Evolutionary conservation across 2,113 vertebrate genomes (phyloP).

Genomic region (Notarius quadriscutis): DNA sequence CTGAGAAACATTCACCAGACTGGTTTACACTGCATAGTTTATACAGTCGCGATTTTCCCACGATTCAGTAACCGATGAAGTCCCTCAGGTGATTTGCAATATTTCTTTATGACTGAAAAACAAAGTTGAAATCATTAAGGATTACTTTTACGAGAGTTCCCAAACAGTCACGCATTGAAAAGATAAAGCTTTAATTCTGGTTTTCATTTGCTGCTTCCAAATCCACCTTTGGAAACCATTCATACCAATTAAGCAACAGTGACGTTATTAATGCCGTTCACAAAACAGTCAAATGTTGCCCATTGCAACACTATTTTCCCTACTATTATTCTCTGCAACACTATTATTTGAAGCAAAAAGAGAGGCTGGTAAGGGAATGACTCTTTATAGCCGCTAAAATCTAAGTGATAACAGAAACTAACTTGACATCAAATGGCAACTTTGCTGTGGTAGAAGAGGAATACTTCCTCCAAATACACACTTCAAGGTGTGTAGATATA

Average conservation of each 20-base stretch:
- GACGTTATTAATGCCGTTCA: background rate
- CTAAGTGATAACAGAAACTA: background rate
- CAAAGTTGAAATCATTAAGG: background rate
- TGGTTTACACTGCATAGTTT: background rate
- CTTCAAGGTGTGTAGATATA: background rate
- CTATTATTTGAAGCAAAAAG: background rate
- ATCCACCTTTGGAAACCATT: background rate
- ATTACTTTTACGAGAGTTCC: background rate
- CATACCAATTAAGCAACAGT: background rate
- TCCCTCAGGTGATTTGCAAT: background rate
- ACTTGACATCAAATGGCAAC: background rate
- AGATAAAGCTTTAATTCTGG: background rate
- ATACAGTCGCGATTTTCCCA: background rate
- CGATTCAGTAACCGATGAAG: background rate
- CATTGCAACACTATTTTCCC: background rate
- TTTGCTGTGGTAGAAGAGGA: background rate
- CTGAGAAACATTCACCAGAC: background rate
- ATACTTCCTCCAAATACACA: background rate
- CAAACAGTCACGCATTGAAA: background rate
- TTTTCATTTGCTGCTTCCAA: background rate
- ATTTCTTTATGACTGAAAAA: background rate
- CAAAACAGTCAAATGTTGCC: background rate
- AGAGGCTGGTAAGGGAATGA: background rate
- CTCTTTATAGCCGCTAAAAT: background rate
- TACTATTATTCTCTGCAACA: background rate